These are phyloP conservation scores for Clarias macrocephalus DNA, from an alignment of 2,113 vertebrate species.

Conservation along the genomic window DNA sequence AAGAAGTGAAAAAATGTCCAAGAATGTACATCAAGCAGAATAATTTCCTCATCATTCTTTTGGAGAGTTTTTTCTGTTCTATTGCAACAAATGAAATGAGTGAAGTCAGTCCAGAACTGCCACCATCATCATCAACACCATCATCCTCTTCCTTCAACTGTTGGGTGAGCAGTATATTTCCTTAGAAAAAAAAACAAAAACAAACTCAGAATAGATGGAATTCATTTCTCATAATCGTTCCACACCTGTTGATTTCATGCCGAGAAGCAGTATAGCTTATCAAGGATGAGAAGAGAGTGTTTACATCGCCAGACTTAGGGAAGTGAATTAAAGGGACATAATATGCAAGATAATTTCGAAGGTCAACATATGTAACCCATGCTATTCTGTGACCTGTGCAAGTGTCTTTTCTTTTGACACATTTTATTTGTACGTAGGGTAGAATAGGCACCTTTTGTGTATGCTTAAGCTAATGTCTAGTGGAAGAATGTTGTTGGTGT, in stretches of 20 bases:
- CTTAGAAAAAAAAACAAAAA: not conserved
- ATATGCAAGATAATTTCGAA: conserved; percentile 5
- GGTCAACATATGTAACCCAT: conserved; percentile 36
- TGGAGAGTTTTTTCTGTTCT: not conserved
- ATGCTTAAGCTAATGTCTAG: conserved; percentile 58
- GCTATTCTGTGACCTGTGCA: conserved; percentile 29
- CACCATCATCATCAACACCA: not conserved
- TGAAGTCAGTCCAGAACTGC: not conserved
- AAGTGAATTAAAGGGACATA: not conserved
- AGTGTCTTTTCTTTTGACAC: not conserved
- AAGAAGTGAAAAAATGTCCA: not conserved
- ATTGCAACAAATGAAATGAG: not conserved
- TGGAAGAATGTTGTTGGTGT: conserved; percentile 34
- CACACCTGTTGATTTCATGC: conserved; percentile 43
- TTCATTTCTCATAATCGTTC: conserved; percentile 18
- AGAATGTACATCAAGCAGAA: not conserved
- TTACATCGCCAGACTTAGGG: not conserved
- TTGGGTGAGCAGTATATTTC: not conserved
- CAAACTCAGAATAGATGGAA: not conserved
- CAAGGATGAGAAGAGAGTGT: not conserved
- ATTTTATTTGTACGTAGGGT: conserved; percentile 61
- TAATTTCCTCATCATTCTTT: not conserved
- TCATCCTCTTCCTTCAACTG: not conserved
- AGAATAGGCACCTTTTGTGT: conserved; percentile 61
- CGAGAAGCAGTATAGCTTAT: conserved; percentile 20